Percentiles rank a stretch among this genome's conserved stretches.
phyloP scores from a whole-genome alignment of 1,140 invertebrate species.

The Heliothis subflexa region DNA sequence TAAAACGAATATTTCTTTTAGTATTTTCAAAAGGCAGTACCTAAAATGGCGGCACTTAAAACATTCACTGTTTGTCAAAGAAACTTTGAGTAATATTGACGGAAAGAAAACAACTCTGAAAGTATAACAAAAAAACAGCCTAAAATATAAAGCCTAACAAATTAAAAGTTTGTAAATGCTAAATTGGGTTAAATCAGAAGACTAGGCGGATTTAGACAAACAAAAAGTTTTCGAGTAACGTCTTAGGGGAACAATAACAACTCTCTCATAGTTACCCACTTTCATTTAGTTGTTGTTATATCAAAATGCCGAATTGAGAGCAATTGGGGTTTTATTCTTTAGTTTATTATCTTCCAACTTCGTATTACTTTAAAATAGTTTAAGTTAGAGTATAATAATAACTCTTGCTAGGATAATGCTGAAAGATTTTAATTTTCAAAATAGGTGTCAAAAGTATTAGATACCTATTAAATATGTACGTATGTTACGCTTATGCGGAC shows the following conservation, averaged over 20 bases:
- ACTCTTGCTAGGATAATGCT: not conserved
- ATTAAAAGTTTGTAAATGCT: slow-evolving; percentile 19
- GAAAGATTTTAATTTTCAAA: too few relatives aligned
- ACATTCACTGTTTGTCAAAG: too few relatives aligned
- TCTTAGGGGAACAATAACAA: slow-evolving; percentile 18
- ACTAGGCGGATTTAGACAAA: slow-evolving; percentile 13
- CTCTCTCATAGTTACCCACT: slow-evolving; percentile 11
- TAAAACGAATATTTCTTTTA: too few relatives aligned
- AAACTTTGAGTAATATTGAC: too few relatives aligned
- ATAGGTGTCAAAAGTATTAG: too few relatives aligned
- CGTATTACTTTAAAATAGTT: not conserved
- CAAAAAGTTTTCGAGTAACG: slow-evolving; percentile 1
- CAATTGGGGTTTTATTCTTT: slow-evolving; percentile 1
- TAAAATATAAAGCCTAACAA: not conserved
- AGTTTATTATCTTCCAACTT: not conserved
- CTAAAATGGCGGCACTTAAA: too few relatives aligned
- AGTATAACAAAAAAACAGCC: not conserved
- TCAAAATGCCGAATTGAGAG: slow-evolving; percentile 12
- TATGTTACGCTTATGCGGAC: too few relatives aligned
- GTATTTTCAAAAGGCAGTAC: too few relatives aligned
- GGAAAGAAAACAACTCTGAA: not conserved
- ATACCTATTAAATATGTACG: too few relatives aligned
- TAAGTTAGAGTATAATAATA: not conserved
- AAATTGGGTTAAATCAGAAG: slow-evolving; percentile 25
- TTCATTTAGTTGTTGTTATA: slow-evolving; percentile 10